A percentile compares a stretch with the other conserved stretches of the same genome.
Evolutionary conservation across 2,113 vertebrate species (phyloP).

Genomic region (Leuciscus idus): DNA sequence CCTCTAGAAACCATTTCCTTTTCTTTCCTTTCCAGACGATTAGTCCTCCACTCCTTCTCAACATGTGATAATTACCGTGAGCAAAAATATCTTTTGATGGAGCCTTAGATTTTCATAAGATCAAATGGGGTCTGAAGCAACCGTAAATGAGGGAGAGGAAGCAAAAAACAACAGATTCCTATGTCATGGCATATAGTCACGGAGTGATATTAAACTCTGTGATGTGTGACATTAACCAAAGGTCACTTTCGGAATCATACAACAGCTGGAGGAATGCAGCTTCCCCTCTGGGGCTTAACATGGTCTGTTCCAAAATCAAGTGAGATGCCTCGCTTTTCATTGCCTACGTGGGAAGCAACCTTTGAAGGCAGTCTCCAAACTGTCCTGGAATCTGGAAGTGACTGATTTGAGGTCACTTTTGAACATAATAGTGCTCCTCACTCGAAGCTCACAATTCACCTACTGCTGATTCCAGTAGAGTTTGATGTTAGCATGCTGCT

Average conservation of each 20-base stretch:
- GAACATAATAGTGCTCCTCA: background rate
- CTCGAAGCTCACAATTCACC: background rate
- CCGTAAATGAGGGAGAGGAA: background rate
- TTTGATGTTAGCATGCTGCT: background rate
- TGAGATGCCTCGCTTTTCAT: constrained; percentile 33
- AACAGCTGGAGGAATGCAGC: constrained; percentile 54
- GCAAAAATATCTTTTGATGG: constrained; percentile 64
- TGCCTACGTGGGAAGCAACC: background rate
- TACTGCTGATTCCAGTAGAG: background rate
- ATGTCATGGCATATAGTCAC: constrained; percentile 72
- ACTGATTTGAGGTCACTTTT: background rate
- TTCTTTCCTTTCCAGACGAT: constrained; percentile 6
- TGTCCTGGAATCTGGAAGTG: background rate
- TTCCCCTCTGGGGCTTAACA: constrained; percentile 53
- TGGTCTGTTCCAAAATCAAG: background rate
- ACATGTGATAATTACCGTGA: constrained; percentile 22
- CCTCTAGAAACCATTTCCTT: background rate
- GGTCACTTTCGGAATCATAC: constrained; percentile 75
- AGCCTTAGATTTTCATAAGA: constrained; percentile 48
- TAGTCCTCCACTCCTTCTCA: constrained; percentile 3
- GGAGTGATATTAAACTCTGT: constrained; percentile 74
- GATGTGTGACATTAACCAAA: constrained; percentile 82
- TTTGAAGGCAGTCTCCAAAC: background rate
- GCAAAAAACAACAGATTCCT: constrained; percentile 27
- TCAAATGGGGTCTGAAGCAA: background rate